A percentile compares a stretch with the other conserved stretches of the same genome.
Conservation (phyloP, 2,888 invertebrate genomes). For the Chymomyza amoena region DNA sequence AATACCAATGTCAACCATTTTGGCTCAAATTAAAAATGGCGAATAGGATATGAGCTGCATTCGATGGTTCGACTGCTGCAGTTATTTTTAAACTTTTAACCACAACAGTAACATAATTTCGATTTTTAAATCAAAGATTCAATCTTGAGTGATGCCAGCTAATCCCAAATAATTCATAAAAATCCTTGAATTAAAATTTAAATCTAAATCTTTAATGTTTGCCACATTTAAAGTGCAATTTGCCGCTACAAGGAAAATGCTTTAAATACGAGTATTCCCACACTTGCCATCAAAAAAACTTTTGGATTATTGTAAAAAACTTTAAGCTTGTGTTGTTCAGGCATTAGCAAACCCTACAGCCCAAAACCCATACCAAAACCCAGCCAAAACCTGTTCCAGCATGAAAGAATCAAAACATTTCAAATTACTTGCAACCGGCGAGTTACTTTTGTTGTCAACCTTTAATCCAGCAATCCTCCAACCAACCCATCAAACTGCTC, state of each 20-base stretch:
- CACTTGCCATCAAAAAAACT: background rate
- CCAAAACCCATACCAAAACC: conserved; percentile 23
- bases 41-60: no score
- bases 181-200: background rate
- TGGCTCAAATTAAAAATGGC: no score
- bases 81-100: no score
- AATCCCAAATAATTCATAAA: background rate
- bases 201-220: background rate
- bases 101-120: no score
- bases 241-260: background rate
- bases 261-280: background rate
- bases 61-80: no score
- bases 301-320: background rate
- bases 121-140: no score
- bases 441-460: conserved; percentile 60
- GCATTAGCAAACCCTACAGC: background rate
- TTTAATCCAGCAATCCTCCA: background rate
- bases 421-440: background rate
- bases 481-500: background rate
- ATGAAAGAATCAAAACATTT: conserved; percentile 22
- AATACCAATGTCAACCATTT: no score
- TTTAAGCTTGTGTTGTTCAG: background rate
- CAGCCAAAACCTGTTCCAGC: background rate
- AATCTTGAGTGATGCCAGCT: no score
- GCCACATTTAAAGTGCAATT: background rate